Conservation (phyloP, 2,888 invertebrate genomes). For the Myopa testacea region DNA sequence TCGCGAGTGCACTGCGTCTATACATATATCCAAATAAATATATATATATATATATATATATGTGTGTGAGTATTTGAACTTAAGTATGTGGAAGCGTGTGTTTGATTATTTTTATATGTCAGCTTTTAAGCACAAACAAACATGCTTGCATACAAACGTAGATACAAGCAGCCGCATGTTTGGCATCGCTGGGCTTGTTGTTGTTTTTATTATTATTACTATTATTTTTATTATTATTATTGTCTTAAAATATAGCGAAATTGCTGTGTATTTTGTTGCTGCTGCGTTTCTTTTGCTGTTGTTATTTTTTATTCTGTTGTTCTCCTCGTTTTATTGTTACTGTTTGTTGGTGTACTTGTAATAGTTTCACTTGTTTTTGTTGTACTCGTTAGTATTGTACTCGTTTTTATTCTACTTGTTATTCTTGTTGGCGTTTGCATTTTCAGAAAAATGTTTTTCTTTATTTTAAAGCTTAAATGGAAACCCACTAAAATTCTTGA, state of each 20-base stretch:
- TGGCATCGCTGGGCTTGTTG: too few relatives aligned
- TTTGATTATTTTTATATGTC: too few relatives aligned
- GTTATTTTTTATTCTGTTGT: constrained; percentile 1
- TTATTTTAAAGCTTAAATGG: constrained; percentile 31
- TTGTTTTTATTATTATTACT: background rate
- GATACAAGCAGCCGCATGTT: background rate
- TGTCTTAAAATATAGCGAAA: constrained; percentile 19
- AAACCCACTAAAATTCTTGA: constrained; percentile 11
- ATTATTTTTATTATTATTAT: too few relatives aligned
- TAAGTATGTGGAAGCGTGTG: too few relatives aligned
- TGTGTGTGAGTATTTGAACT: background rate
- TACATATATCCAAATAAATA: background rate
- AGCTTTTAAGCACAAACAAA: background rate
- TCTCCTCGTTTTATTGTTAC: background rate
- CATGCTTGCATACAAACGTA: constrained; percentile 6
- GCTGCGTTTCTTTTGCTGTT: background rate
- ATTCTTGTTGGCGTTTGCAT: constrained; percentile 34
- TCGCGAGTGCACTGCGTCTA: too few relatives aligned
- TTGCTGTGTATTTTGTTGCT: background rate
- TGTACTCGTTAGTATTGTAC: constrained; percentile 25
- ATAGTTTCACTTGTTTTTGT: background rate
- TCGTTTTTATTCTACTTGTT: constrained; percentile 33
- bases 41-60: constrained; percentile 20
- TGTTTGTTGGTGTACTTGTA: background rate
- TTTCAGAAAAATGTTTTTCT: background rate